Evolutionary conservation across 2,113 vertebrate species (phyloP).

Genomic region (Chaetodon trifascialis): DNA sequence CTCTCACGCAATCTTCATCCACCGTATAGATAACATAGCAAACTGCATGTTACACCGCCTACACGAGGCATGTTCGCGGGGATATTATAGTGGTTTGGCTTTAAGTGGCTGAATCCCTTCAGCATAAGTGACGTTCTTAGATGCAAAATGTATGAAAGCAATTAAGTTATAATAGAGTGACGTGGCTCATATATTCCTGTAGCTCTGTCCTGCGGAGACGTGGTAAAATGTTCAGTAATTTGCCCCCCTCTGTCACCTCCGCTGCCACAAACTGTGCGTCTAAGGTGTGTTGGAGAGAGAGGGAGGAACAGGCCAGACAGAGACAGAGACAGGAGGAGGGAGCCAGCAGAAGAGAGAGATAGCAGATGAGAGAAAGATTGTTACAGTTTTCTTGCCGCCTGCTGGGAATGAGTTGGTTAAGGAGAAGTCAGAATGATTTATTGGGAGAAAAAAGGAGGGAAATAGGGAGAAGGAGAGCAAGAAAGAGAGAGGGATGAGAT

Average conservation of each 20-base stretch:
- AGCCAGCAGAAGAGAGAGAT: conserved; percentile 55
- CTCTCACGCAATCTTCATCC: background rate
- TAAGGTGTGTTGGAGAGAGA: conserved; percentile 23
- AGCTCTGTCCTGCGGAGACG: conserved; percentile 38
- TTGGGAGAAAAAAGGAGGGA: conserved; percentile 84
- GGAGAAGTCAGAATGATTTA: conserved; percentile 89
- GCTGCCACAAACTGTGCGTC: conserved; percentile 47
- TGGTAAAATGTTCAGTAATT: conserved; percentile 48
- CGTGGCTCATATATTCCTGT: background rate
- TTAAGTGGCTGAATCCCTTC: background rate
- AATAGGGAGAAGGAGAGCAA: conserved; percentile 77
- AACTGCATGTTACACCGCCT: background rate
- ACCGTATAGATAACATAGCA: background rate
- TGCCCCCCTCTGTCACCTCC: conserved; percentile 46
- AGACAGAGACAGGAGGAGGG: conserved; percentile 50
- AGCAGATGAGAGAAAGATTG: conserved; percentile 74
- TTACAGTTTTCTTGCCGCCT: conserved; percentile 85
- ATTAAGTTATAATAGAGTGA: background rate
- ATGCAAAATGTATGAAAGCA: background rate
- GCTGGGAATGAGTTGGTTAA: conserved; percentile 89
- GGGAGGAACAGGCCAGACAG: conserved; percentile 53
- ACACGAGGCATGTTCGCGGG: background rate
- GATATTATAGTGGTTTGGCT: background rate
- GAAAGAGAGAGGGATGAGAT: conserved; percentile 80
- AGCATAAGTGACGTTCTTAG: background rate